A percentile compares a stretch with the other conserved stretches of the same genome.
phyloP scores from a whole-genome alignment of 2,113 vertebrate species.

The Eidolon helvum region DNA sequence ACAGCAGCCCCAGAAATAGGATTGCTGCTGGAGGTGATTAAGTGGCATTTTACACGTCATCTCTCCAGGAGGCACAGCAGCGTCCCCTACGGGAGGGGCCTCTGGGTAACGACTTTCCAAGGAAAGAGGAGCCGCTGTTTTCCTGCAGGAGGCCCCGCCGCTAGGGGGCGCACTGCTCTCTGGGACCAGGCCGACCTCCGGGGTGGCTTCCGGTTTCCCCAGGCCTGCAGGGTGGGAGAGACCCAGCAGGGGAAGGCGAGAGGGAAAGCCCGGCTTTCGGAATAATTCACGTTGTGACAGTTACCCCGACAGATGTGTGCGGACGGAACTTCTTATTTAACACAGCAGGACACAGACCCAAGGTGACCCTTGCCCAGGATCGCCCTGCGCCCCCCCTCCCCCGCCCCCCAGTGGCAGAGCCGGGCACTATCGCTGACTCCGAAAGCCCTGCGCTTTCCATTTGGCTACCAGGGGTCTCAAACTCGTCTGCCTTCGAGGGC shows the following conservation, averaged over 20 bases:
- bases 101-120: not conserved
- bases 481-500: not conserved
- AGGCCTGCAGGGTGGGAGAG: not conserved
- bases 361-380: not conserved
- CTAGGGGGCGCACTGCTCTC: not conserved
- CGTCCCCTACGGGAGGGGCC: not conserved
- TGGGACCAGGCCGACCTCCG: no score
- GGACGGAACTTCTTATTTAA: fast-evolving
- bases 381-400: not conserved
- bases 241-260: not conserved
- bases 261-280: not conserved
- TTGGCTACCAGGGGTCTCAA: not conserved
- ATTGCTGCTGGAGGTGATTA: not conserved
- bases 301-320: fast-evolving
- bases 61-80: not conserved
- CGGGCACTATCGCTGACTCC: not conserved
- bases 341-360: not conserved
- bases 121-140: no score
- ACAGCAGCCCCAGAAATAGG: not conserved
- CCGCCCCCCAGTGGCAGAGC: not conserved
- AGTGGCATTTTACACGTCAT: not conserved
- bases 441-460: not conserved
- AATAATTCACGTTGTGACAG: not conserved
- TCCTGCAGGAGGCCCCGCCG: not conserved
- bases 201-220: not conserved